Conservation (phyloP, 2,888 invertebrate genomes). For the Sicus ferrugineus region DNA sequence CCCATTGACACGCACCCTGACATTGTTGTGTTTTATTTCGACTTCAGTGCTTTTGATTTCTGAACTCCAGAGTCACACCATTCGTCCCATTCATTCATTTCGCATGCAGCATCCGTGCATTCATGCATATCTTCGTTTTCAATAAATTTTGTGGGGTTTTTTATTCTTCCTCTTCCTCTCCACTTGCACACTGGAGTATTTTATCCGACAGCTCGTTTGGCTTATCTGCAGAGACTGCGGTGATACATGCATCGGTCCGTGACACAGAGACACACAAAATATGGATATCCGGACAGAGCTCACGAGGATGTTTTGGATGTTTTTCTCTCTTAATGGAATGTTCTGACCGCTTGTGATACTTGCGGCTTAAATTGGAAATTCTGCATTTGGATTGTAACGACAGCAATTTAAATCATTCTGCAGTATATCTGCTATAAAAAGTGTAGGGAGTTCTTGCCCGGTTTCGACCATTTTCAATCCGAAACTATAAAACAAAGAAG, state of each 20-base stretch:
- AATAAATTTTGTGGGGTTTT: background rate
- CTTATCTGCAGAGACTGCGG: background rate
- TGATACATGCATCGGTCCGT: background rate
- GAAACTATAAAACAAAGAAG: too few relatives aligned
- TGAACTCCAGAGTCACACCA: background rate
- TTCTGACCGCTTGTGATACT: too few relatives aligned
- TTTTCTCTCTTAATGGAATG: too few relatives aligned
- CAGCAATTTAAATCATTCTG: too few relatives aligned
- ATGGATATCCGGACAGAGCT: background rate
- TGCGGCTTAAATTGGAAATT: too few relatives aligned
- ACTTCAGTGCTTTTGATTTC: background rate
- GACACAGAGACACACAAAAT: background rate
- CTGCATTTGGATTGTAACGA: too few relatives aligned
- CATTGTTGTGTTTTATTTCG: background rate
- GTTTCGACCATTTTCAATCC: too few relatives aligned
- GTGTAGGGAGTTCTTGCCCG: too few relatives aligned
- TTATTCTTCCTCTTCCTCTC: too few relatives aligned
- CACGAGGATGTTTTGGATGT: too few relatives aligned
- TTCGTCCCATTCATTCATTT: background rate
- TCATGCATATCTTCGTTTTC: background rate
- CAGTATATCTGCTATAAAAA: too few relatives aligned
- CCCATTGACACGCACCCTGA: background rate
- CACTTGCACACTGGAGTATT: background rate
- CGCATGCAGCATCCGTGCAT: background rate
- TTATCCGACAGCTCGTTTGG: background rate